phyloP scores from a whole-genome alignment of 1,140 invertebrate genomes.

The Antheraea mylitta region DNA sequence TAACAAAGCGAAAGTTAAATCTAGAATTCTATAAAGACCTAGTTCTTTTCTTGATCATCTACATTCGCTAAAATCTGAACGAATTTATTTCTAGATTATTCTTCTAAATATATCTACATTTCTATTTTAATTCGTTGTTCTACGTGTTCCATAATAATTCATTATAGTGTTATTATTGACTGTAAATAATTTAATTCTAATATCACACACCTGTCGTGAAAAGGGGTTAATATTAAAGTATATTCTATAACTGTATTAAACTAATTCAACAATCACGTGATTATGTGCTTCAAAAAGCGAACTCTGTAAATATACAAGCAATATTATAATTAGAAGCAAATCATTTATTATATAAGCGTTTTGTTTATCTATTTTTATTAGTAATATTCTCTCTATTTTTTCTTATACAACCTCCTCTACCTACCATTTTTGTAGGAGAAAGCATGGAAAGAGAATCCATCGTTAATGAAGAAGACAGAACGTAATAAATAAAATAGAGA shows the following conservation, averaged over 20 bases:
- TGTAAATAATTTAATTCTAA: background rate
- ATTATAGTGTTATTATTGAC: background rate
- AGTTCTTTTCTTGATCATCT: background rate
- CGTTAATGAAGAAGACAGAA: constrained; percentile 45
- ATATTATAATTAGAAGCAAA: constrained; percentile 15
- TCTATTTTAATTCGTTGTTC: background rate
- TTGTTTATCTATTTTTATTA: constrained; percentile 8
- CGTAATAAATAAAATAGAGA: background rate
- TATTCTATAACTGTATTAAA: background rate
- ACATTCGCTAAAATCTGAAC: background rate
- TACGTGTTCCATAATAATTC: background rate
- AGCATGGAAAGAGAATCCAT: constrained; percentile 76
- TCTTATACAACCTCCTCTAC: constrained; percentile 77
- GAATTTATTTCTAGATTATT: too few species aligned
- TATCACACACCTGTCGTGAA: background rate
- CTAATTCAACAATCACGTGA: background rate
- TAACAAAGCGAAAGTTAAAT: background rate
- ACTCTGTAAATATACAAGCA: constrained; percentile 22
- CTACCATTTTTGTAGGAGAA: constrained; percentile 76
- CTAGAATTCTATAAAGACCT: background rate
- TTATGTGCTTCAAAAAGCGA: constrained; percentile 8
- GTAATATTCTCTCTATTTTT: constrained; percentile 46
- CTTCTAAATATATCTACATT: background rate
- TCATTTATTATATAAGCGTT: background rate
- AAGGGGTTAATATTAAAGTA: background rate